Evolutionary conservation across 2,113 vertebrate species (phyloP), one percentile per base, ranked within the genome.

Genomic region (Pseudopodoces humilis): DNA sequence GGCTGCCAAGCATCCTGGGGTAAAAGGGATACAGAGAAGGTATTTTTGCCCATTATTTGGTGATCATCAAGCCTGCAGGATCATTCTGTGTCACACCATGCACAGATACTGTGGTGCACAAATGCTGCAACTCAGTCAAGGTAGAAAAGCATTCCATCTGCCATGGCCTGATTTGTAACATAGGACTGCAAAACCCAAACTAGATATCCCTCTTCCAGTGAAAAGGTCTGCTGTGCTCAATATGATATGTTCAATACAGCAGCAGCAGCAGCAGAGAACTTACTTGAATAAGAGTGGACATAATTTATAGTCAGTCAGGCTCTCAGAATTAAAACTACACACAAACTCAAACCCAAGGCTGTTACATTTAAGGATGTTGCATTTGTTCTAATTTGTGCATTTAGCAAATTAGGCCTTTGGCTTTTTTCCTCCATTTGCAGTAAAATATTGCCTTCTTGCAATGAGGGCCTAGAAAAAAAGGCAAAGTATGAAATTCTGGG

Each of bases 371-470:
- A 92, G 60, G 37, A 70, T 80, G 20, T 43, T 84, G 49, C 49
- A 75, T 93, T 79, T 93, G 37, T 70, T 84, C 79, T 91, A 83
- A 86, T 93, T 88, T 46, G 22, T 55, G 71, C 60, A 75, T 93
- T 96, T 64, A 59, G 33, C 39, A 78, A 83, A 79, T 60, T 58
- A 85, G 53, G 46, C 53, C 75, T 50, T 27, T 33, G 80, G 46
- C 18, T 89, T 91, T 96, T 94, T 67, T 44, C 88, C 49, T 78
- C 77, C 15, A 7, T 30, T 43, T 96, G 53, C 52, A 76, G 59
- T 86, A 71, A 95, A 96, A 96, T 92, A 94, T 50, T 96, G 53
- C 86, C 46, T 97, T 92, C 72, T 85, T 93, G 68, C 37, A 47
- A 65, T 43, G 67, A 95, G 68, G 74, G 28, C 90, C 60, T 55